Evolutionary conservation across 2,797 vertebrate genomes (phyloP), one percentile per base, ranked within the genome.

Genomic region (Notoglanidium macrostoma): DNA sequence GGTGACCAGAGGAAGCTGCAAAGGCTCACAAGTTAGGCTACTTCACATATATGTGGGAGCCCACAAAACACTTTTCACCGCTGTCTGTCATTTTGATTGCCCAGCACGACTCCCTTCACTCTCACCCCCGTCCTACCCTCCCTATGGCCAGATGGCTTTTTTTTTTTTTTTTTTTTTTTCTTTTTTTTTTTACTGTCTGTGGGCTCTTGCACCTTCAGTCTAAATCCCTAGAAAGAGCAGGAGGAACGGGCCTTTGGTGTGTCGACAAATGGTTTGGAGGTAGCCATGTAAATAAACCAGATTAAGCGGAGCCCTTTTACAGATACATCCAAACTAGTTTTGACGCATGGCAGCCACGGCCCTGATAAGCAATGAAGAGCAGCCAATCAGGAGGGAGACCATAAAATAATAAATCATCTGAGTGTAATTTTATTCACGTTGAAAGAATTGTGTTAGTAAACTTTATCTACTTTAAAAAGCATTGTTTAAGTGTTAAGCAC

Each of bases 11-110:
- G 96, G 97, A 96, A 98, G 96, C 96, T 95, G 97, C 97, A 95
- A 98, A 97, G 95, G 96, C 96, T 95, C 96, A 96, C 96, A 95
- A 95, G 96, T 97, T 94, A 94, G 95, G 94, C 96, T 97, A 96
- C 97, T 98, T 98, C 97, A 95, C 98, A 97, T 98, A 96, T 97
- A 98, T 96, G 97, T 97, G 97, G 96, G 97, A 97, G 97, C 96
- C 96, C 95, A 95, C 97, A 97, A 97, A 96, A 97, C 97, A 97
- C 97, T 97, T 97, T 97, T 98, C 97, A 96, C 96, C 97, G 95
- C 96, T 96, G 96, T 96, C 96, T 95, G 96, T 97, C 97, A 99
- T 98, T 95, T 95, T 98, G 98, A 98, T 98, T 98, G 96, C 97
- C 95, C 95, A 96, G 97, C 97, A 97, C 92, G 94, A 94, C 94